These are phyloP conservation scores for Drosophila burlai DNA, from an alignment of 1,140 invertebrate genomes.

Conservation along the genomic window DNA sequence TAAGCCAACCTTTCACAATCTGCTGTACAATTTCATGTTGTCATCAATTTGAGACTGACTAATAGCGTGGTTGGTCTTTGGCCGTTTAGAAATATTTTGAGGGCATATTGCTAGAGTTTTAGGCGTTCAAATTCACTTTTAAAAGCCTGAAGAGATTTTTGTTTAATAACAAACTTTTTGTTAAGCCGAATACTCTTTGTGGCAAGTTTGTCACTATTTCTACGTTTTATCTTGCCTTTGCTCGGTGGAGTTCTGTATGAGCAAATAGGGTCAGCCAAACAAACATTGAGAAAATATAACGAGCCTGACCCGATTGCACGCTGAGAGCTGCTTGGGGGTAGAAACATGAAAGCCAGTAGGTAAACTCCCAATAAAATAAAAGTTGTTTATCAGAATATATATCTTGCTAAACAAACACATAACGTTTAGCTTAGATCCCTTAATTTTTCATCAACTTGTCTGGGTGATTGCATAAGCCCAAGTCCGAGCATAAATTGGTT, in stretches of 20 bases:
- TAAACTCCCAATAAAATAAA: background rate
- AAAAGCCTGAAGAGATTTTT: background rate
- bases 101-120: background rate
- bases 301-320: constrained; percentile 7
- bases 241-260: background rate
- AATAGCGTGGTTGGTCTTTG: background rate
- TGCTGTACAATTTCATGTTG: constrained; percentile 1
- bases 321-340: background rate
- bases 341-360: background rate
- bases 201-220: background rate
- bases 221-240: background rate
- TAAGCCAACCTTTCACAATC: constrained; percentile 15
- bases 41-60: constrained; percentile 2
- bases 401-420: background rate
- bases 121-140: too few species aligned
- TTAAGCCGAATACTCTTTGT: background rate
- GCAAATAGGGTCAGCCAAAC: constrained; percentile 7
- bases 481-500: background rate
- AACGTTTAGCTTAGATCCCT: background rate
- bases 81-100: background rate
- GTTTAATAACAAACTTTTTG: background rate
- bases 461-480: constrained; percentile 1
- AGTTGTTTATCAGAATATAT: background rate
- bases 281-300: constrained; percentile 6
- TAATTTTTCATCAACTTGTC: background rate